phyloP scores from a whole-genome alignment of 1,140 invertebrate species.

The Harpegnathos saltator region DNA sequence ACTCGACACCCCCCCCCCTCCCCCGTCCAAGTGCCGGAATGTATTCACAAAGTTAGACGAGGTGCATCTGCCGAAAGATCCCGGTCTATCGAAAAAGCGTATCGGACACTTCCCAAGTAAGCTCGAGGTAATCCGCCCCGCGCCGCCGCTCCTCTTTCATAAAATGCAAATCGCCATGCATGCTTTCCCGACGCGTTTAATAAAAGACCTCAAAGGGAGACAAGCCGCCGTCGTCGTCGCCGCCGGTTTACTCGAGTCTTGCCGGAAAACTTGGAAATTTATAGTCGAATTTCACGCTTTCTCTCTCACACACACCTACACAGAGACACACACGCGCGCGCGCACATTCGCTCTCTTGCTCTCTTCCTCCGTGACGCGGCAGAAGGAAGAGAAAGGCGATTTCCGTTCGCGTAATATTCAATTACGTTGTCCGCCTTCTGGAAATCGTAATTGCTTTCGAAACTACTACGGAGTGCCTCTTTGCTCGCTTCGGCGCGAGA shows the following conservation, averaged over 20 bases:
- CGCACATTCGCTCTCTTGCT: neutral
- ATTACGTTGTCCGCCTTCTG: constrained; percentile 49
- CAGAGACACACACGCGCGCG: too few relatives aligned
- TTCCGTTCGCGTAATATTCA: constrained; percentile 45
- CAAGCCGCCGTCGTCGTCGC: neutral
- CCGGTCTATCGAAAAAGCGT: neutral
- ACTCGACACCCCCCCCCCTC: too few relatives aligned
- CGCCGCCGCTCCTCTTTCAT: neutral
- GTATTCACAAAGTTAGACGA: neutral
- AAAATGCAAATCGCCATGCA: constrained; percentile 27
- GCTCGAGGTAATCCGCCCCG: neutral
- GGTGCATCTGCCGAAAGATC: neutral
- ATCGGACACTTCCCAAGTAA: neutral
- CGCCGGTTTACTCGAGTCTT: constrained; percentile 35
- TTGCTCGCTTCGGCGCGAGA: constrained; percentile 18
- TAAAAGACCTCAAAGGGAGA: constrained; percentile 30
- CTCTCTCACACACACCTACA: too few relatives aligned
- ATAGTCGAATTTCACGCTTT: constrained; percentile 18
- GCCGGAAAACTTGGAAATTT: constrained; percentile 49
- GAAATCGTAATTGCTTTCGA: constrained; percentile 60
- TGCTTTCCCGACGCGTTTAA: constrained; percentile 16
- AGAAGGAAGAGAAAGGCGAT: neutral
- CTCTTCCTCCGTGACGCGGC: neutral
- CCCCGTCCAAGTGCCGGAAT: neutral
- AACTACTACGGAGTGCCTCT: constrained; percentile 49